phyloP scores from a whole-genome alignment of 1,140 invertebrate species.

The Drosophila mojavensis region DNA sequence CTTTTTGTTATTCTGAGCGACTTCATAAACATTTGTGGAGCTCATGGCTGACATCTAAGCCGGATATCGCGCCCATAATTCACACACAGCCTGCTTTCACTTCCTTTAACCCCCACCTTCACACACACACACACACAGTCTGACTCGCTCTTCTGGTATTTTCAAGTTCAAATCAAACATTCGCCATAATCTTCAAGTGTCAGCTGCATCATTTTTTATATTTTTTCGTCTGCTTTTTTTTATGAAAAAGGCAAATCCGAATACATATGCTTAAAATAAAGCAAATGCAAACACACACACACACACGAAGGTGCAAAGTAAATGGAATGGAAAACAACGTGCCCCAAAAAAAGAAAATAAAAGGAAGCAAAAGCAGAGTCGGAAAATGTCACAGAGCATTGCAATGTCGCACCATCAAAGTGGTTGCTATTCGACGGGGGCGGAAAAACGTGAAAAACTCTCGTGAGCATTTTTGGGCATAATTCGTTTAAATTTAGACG shows the following conservation, averaged over 20 bases:
- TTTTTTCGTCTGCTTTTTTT: not conserved
- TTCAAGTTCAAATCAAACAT: slow-evolving; percentile 82
- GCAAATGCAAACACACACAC: slow-evolving; percentile 11
- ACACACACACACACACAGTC: slow-evolving; percentile 4
- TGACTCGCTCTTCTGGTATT: slow-evolving; percentile 44
- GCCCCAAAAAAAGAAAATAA: slow-evolving; percentile 16
- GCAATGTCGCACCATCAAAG: slow-evolving; percentile 42
- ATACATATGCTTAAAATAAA: slow-evolving; percentile 41
- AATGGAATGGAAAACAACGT: slow-evolving; percentile 50
- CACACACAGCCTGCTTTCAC: slow-evolving; percentile 35
- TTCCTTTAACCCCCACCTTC: slow-evolving; percentile 1
- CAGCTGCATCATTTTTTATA: slow-evolving; percentile 63
- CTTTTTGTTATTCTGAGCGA: slow-evolving; percentile 38
- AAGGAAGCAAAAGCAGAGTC: slow-evolving; percentile 35
- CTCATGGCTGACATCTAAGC: slow-evolving; percentile 43
- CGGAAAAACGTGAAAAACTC: slow-evolving; percentile 52
- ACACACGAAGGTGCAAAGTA: slow-evolving; percentile 66
- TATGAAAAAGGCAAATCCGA: slow-evolving; percentile 43
- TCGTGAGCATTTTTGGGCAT: slow-evolving; percentile 61
- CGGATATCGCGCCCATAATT: slow-evolving; percentile 65
- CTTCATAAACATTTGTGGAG: slow-evolving; percentile 68
- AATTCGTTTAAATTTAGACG: slow-evolving; percentile 48
- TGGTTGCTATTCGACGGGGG: slow-evolving; percentile 37
- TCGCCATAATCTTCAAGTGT: slow-evolving; percentile 72
- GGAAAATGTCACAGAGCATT: slow-evolving; percentile 63